phyloP scores from a whole-genome alignment of 2,797 vertebrate genomes.

The Rhyacichthys aspro region DNA sequence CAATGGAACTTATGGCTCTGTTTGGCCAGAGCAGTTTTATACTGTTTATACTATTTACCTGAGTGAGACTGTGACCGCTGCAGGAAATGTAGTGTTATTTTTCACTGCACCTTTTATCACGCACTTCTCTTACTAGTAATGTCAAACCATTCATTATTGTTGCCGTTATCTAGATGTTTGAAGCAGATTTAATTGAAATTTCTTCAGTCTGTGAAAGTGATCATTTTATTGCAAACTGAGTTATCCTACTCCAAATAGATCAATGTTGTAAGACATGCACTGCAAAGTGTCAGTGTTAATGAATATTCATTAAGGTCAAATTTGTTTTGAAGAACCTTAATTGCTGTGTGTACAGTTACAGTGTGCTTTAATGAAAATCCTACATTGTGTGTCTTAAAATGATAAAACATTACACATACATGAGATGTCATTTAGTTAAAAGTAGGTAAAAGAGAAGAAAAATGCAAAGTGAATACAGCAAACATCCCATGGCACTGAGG shows the following conservation, averaged over 20 bases:
- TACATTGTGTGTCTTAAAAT: too few relatives aligned
- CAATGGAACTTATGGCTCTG: slow-evolving; percentile 2
- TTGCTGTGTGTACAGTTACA: too few relatives aligned
- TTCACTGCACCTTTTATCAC: too few relatives aligned
- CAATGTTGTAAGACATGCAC: neutral
- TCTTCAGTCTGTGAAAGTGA: neutral
- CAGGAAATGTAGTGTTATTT: too few relatives aligned
- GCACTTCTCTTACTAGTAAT: too few relatives aligned
- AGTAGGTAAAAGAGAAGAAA: neutral
- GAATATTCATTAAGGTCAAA: slow-evolving; percentile 26
- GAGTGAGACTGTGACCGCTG: neutral
- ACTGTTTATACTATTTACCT: neutral
- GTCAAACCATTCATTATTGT: too few relatives aligned
- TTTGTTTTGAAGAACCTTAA: slow-evolving; percentile 32
- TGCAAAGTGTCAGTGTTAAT: slow-evolving; percentile 16
- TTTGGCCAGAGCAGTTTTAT: neutral
- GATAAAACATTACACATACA: too few relatives aligned
- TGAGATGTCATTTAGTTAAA: too few relatives aligned
- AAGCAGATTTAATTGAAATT: too few relatives aligned
- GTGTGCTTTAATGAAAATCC: too few relatives aligned
- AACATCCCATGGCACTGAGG: too few relatives aligned
- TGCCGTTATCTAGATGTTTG: too few relatives aligned
- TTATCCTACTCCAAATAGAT: slow-evolving; percentile 13
- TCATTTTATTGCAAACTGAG: neutral
- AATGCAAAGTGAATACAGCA: neutral